A percentile compares a stretch with the other conserved stretches of the same genome.
phyloP scores from a whole-genome alignment of 1,140 invertebrate species.

The Proales similis region DNA sequence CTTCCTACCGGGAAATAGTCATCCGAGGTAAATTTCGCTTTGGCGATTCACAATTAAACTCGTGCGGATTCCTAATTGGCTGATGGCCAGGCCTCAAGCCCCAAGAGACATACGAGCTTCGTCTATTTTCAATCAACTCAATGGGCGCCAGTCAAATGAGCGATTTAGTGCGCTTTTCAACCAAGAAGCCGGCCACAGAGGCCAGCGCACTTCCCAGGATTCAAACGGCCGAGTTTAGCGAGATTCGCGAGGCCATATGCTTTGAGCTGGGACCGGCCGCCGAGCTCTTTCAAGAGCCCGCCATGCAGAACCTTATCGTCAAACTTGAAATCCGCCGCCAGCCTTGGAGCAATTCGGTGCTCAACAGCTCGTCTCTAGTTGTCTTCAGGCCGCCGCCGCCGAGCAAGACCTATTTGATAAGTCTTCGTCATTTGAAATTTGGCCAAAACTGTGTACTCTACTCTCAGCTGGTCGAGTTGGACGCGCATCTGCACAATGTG shows the following conservation, averaged over 20 bases:
- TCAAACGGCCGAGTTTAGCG: slow-evolving; percentile 25
- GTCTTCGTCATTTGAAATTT: slow-evolving; percentile 19
- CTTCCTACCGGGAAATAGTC: too few species aligned
- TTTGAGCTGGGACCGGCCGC: slow-evolving; percentile 23
- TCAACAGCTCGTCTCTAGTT: neutral
- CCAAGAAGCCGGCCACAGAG: neutral
- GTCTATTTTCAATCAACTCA: slow-evolving; percentile 15
- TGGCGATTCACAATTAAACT: too few species aligned
- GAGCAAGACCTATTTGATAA: slow-evolving; percentile 17
- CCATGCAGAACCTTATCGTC: neutral
- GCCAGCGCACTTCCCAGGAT: slow-evolving; percentile 11
- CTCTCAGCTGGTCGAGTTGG: slow-evolving; percentile 25
- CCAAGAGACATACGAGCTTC: slow-evolving; percentile 5
- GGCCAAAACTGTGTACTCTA: slow-evolving; percentile 33
- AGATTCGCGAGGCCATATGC: slow-evolving; percentile 33
- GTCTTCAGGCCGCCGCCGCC: neutral
- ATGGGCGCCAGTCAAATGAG: neutral
- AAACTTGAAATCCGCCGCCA: slow-evolving; percentile 13
- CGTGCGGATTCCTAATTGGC: too few species aligned
- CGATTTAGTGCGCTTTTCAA: slow-evolving; percentile 5
- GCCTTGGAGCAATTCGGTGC: neutral
- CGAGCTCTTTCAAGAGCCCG: slow-evolving; percentile 1
- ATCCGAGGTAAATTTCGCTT: too few species aligned
- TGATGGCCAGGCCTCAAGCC: too few species aligned
- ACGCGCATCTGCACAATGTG: slow-evolving; percentile 23